These are phyloP conservation scores for Xyrichtys novacula DNA, from an alignment of 2,797 vertebrate genomes.

Conservation along the genomic window DNA sequence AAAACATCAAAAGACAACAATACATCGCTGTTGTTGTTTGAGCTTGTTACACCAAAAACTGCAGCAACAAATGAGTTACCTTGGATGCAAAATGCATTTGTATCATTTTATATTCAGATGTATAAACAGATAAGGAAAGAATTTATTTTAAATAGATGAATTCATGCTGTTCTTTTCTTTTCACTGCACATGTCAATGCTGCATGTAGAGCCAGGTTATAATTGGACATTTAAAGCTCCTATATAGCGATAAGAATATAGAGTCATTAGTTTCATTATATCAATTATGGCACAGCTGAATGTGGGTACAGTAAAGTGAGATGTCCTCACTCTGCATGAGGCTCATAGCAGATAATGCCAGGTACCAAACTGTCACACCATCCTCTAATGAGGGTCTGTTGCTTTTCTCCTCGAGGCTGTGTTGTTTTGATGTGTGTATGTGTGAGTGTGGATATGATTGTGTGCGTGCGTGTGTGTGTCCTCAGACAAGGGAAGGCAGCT, in stretches of 20 bases:
- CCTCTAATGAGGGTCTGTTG: constrained; percentile 57
- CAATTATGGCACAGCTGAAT: constrained; percentile 10
- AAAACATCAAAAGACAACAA: too few species aligned
- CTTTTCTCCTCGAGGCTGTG: constrained; percentile 50
- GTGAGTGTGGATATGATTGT: constrained; percentile 19
- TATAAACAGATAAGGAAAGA: constrained; percentile 2
- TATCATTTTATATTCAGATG: too few species aligned
- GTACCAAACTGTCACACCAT: constrained; percentile 27
- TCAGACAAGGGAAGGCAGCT: constrained; percentile 13
- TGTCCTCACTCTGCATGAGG: constrained; percentile 29
- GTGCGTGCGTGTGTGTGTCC: constrained; percentile 23
- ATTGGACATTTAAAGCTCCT: too few species aligned
- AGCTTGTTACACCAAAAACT: too few species aligned
- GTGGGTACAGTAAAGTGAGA: constrained; percentile 33
- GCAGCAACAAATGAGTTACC: too few species aligned
- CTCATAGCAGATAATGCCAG: constrained; percentile 48
- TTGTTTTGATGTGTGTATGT: constrained; percentile 32
- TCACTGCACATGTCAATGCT: neutral
- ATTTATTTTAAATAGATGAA: neutral
- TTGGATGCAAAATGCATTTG: too few species aligned
- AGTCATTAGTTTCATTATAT: constrained; percentile 6
- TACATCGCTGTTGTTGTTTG: too few species aligned
- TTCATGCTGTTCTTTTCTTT: neutral
- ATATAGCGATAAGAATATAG: neutral
- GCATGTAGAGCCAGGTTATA: too few species aligned